Conservation (phyloP, 2,888 invertebrate species). For the Urechis unicinctus region DNA sequence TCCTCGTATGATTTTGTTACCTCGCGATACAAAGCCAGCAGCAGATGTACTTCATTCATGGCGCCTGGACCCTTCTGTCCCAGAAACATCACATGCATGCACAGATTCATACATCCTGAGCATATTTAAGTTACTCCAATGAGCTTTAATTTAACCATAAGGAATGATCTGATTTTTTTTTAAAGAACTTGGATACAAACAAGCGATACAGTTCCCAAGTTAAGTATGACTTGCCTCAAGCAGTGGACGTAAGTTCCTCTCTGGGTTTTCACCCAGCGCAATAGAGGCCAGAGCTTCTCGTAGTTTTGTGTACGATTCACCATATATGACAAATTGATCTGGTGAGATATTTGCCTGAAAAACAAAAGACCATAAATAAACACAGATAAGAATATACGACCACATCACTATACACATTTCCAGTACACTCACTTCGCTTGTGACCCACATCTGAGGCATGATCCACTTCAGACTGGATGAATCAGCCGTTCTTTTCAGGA, state of each 20-base stretch:
- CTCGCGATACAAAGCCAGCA: slow-evolving; percentile 28
- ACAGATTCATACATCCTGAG: no score
- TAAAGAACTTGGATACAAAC: no score
- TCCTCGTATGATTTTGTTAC: no score
- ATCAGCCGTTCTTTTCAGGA: slow-evolving; percentile 18
- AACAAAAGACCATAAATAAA: neutral
- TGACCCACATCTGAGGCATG: slow-evolving; percentile 7
- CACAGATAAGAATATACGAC: neutral
- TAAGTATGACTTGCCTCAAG: no score
- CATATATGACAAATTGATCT: slow-evolving; percentile 29
- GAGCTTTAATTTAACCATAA: no score
- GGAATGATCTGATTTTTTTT: no score
- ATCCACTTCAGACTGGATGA: slow-evolving; percentile 7
- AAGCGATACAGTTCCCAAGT: no score
- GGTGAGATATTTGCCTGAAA: slow-evolving; percentile 22
- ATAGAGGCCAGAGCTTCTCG: slow-evolving; percentile 26
- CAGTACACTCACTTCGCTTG: neutral
- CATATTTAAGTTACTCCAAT: no score
- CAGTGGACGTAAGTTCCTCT: no score
- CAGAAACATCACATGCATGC: no score
- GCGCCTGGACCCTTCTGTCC: no score
- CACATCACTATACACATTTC: no score
- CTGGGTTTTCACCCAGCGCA: slow-evolving; percentile 21
- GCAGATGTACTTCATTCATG: slow-evolving; percentile 17
- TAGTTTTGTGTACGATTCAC: slow-evolving; percentile 23